A percentile compares a stretch with the other conserved stretches of the same genome.
phyloP scores from a whole-genome alignment of 2,113 vertebrate species.

The Anolis sagrei region DNA sequence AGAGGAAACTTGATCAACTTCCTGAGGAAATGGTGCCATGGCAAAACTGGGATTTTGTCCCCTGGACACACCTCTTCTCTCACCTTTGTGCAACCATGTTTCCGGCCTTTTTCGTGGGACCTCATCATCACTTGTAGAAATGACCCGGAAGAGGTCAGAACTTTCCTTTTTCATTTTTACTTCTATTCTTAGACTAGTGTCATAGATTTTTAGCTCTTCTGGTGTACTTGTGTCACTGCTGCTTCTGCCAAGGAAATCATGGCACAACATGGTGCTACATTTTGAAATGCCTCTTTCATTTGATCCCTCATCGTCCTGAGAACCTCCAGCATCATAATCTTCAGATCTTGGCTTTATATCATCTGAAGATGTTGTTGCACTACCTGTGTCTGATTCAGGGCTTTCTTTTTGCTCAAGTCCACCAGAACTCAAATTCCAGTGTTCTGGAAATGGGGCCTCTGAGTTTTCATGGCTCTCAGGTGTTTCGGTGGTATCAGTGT shows the following conservation, averaged over 20 bases:
- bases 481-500: constrained; percentile 74
- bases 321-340: constrained; percentile 98
- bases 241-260: constrained; percentile 94
- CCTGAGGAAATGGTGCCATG: constrained; percentile 73
- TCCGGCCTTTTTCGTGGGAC: constrained; percentile 79
- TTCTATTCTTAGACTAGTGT: constrained; percentile 90
- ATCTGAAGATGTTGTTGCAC: constrained; percentile 94
- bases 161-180: constrained; percentile 88
- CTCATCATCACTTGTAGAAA: constrained; percentile 95
- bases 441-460: constrained; percentile 80
- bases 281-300: constrained; percentile 92
- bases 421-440: constrained; percentile 78
- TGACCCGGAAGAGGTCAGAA: constrained; percentile 79
- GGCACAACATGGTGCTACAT: constrained; percentile 94
- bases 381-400: constrained; percentile 92
- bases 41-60: constrained; percentile 71
- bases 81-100: constrained; percentile 82
- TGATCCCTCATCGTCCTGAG: constrained; percentile 95
- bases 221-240: constrained; percentile 98
- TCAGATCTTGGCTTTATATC: constrained; percentile 98
- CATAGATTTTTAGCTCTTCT: constrained; percentile 93
- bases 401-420: constrained; percentile 84
- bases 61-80: constrained; percentile 55
- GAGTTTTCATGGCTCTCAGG: constrained; percentile 80
- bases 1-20: constrained; percentile 87